Percentiles rank a stretch among this genome's conserved stretches.
phyloP scores from a whole-genome alignment of 64 coral and sea anemone species.

The Stichodactyla mertensii region DNA sequence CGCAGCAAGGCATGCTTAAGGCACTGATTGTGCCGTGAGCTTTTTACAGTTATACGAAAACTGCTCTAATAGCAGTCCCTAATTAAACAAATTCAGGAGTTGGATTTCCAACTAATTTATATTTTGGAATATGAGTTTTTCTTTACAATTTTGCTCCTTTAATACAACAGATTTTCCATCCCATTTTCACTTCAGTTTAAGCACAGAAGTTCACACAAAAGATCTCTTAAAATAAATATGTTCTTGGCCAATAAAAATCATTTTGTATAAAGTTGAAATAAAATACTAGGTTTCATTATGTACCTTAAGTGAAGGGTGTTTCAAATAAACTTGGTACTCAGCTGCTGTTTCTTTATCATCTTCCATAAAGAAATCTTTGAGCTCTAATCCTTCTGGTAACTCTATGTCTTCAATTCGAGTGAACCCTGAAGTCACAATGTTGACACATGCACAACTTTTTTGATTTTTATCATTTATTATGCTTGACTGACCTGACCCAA shows the following conservation, averaged over 20 bases:
- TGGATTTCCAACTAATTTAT: too few species aligned
- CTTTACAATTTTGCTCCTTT: too few species aligned
- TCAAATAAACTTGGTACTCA: slow-evolving; percentile 2
- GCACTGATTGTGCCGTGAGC: too few species aligned
- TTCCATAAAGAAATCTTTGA: neutral
- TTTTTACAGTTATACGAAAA: too few species aligned
- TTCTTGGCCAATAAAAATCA: too few species aligned
- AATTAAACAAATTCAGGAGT: too few species aligned
- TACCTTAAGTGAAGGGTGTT: neutral
- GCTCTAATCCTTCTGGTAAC: neutral
- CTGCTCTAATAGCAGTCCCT: too few species aligned
- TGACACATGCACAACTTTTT: neutral
- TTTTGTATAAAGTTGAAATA: neutral
- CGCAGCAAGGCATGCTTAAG: too few species aligned
- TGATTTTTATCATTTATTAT: neutral
- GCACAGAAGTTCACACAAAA: neutral
- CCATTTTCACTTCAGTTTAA: too few species aligned
- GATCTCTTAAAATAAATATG: neutral
- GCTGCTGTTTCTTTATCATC: neutral
- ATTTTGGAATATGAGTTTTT: too few species aligned
- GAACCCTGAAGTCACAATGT: neutral
- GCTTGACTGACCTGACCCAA: neutral
- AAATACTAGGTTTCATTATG: neutral
- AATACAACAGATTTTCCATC: too few species aligned
- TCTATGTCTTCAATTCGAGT: slow-evolving; percentile 7